Conservation (phyloP, 1,140 invertebrate genomes). For the Helicoverpa zea region DNA sequence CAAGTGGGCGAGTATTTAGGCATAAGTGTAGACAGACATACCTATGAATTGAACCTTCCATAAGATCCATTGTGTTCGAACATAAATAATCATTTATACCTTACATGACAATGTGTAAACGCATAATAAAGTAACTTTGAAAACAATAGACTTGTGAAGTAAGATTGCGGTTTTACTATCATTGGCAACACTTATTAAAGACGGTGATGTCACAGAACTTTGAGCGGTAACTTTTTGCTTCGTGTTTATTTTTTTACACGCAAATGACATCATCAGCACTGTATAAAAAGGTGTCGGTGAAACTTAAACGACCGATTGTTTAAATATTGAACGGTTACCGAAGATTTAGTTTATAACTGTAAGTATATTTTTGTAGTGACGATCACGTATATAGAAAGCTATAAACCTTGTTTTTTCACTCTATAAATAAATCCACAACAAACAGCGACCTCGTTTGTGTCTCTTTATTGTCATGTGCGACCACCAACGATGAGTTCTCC, state of each 20-base stretch:
- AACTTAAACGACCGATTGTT: constrained; percentile 36
- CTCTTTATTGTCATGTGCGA: constrained; percentile 8
- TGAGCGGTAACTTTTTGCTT: not conserved
- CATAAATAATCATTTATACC: constrained; percentile 22
- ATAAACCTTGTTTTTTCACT: constrained; percentile 27
- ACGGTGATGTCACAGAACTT: constrained; percentile 15
- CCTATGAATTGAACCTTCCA: constrained; percentile 9
- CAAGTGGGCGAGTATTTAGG: constrained; percentile 7
- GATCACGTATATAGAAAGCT: constrained; percentile 23
- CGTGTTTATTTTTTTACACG: constrained; percentile 26
- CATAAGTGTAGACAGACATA: not conserved
- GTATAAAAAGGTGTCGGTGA: constrained; percentile 19
- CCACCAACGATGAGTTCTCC: not conserved
- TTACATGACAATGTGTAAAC: constrained; percentile 30
- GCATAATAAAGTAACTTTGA: constrained; percentile 1
- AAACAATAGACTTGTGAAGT: constrained; percentile 39
- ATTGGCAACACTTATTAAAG: constrained; percentile 23
- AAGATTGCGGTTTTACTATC: constrained; percentile 32
- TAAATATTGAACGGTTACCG: constrained; percentile 36
- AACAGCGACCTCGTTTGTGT: constrained; percentile 24
- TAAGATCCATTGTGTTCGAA: constrained; percentile 27
- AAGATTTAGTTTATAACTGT: constrained; percentile 23
- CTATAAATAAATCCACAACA: constrained; percentile 38
- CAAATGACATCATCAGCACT: constrained; percentile 35
- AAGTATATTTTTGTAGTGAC: constrained; percentile 10